These are phyloP conservation scores for Sebastes cheni DNA, from an alignment of 2,797 vertebrate genomes.

Conservation along the genomic window DNA sequence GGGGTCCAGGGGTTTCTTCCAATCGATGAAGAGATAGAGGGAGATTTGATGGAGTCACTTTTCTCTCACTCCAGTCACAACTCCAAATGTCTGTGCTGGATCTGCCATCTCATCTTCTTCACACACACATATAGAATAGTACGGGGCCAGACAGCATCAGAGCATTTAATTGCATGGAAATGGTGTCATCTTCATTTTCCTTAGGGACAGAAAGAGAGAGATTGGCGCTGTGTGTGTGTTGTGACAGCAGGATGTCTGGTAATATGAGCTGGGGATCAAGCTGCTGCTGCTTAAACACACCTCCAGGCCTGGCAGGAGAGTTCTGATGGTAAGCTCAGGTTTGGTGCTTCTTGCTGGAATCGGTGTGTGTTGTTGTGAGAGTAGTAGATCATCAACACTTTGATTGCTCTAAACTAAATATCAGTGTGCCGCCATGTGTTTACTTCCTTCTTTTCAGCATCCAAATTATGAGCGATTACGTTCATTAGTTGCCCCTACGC, in stretches of 20 bases:
- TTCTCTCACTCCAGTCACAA: background rate
- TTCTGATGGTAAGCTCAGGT: constrained; percentile 21
- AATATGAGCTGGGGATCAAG: constrained; percentile 54
- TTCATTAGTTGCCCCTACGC: background rate
- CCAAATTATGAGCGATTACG: constrained; percentile 5
- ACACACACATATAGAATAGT: background rate
- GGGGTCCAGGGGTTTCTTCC: constrained; percentile 43
- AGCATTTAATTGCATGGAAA: constrained; percentile 68
- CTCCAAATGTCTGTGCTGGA: constrained; percentile 22
- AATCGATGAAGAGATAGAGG: constrained; percentile 61
- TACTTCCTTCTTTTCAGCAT: background rate
- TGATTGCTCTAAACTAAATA: constrained; percentile 11
- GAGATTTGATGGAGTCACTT: constrained; percentile 62
- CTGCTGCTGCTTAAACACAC: constrained; percentile 52
- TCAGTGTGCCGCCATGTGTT: background rate
- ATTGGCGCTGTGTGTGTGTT: constrained; percentile 9
- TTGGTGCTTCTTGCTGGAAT: background rate
- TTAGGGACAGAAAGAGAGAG: constrained; percentile 31
- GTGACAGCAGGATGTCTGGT: constrained; percentile 59
- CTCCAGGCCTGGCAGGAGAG: constrained; percentile 29
- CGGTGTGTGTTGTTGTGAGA: background rate
- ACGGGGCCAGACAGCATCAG: constrained; percentile 38
- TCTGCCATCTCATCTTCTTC: constrained; percentile 35
- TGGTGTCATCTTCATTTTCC: constrained; percentile 67
- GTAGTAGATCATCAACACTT: constrained; percentile 2